Evolutionary conservation across 2,888 invertebrate species (phyloP), one percentile per base, ranked within the genome.

Genomic region (Heliothis peltigera): DNA sequence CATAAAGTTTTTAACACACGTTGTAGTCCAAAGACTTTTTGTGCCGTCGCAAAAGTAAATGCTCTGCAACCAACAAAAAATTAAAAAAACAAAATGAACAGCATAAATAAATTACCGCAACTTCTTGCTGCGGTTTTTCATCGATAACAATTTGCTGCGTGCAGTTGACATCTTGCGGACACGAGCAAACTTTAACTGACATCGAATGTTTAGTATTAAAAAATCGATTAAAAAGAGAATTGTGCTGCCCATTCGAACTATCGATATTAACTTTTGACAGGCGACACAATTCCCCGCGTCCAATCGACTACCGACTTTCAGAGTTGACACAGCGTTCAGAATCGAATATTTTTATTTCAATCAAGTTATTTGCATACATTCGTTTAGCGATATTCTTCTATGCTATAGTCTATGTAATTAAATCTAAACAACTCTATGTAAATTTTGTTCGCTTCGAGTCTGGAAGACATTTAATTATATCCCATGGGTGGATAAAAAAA

Each of bases 381-480:
- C 25, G 44, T 53, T 18, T 55, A 44, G 52, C 25, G 65, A 42
- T 19, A 64, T 64, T 51, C 42, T 43, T 58, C 43, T 32, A 58
- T 17, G 22, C 49, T 53, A 54, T 56, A 48, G 17, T 12, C 22
- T 19, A 8, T 8, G 21, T 51, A 60, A 66, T 70, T 17, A 68
- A 77, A 77, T 70, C 77, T 79, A 79, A 77, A 65, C 66, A 72
- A 64, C 54, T 52, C 54, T 64, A 60, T 62, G 66, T 64, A 67
- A 72, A 75, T 70, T 52, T 49, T 59, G 58, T 71, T 61, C 59
- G 56, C 44, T 18, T 39, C 44, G 47, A 55, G 46, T 22, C 54
- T 64, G 55, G 55, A 60, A 63, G 62, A 68, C 78, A 66, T 78
- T 78, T 73, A 80, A 77, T 77, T 75, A 75, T 57, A 62, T 73